phyloP scores from a whole-genome alignment of 2,113 vertebrate genomes.

The Arenaria interpres region DNA sequence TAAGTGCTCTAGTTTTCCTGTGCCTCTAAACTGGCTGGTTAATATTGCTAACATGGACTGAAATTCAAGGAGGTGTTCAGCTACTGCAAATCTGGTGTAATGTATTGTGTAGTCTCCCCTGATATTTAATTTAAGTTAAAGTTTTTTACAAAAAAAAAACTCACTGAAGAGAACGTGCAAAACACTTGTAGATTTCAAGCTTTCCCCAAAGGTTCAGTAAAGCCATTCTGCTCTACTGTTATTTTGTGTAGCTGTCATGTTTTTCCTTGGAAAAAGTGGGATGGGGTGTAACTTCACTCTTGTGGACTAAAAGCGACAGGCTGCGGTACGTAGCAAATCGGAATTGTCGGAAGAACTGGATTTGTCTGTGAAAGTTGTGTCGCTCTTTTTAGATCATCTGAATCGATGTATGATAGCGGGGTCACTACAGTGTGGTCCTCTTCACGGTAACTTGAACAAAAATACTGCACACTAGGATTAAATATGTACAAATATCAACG shows the following conservation, averaged over 20 bases:
- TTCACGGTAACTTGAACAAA: not conserved
- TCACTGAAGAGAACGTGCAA: not conserved
- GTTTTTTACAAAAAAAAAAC: not conserved
- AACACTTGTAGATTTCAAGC: not conserved
- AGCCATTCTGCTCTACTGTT: not conserved
- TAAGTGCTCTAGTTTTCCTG: conserved; percentile 47
- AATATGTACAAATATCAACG: not conserved
- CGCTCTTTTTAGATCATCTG: not conserved
- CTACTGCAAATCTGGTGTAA: not conserved
- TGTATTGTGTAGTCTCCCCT: not conserved
- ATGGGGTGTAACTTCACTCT: not conserved
- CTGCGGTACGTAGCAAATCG: not conserved
- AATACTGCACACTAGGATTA: not conserved
- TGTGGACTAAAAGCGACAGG: not conserved
- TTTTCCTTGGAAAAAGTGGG: not conserved
- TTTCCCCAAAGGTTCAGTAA: conserved; percentile 44
- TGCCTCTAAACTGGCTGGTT: conserved; percentile 43
- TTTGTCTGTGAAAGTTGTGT: not conserved
- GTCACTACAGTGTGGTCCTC: not conserved
- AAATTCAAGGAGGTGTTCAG: not conserved
- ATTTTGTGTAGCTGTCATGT: not conserved
- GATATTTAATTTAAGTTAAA: not conserved
- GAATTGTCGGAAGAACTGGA: not conserved
- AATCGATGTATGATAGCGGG: not conserved
- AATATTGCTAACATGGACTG: not conserved